Evolutionary conservation across 2,797 vertebrate species (phyloP).

Genomic region (Xiphorhynchus erythropygius): DNA sequence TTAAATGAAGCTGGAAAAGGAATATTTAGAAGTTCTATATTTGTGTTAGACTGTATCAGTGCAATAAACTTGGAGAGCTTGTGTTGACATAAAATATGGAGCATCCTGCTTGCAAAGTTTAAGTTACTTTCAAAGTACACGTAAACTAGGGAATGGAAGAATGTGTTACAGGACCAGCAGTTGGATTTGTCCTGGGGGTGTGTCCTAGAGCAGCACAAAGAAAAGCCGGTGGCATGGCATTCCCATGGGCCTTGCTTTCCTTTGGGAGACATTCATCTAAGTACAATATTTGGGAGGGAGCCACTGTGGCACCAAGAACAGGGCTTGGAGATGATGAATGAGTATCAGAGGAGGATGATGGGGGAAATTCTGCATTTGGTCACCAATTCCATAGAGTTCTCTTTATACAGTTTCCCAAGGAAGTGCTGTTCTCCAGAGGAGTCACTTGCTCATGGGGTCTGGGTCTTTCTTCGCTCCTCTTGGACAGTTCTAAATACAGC

Average conservation of each 20-base stretch:
- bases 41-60: not conserved
- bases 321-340: not conserved
- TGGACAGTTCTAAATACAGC: not conserved
- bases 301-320: not conserved
- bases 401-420: not conserved
- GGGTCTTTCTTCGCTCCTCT: not conserved
- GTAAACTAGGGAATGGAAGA: not conserved
- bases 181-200: not conserved
- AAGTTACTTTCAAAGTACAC: not conserved
- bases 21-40: not conserved
- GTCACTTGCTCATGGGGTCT: not conserved
- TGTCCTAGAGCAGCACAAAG: not conserved
- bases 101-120: not conserved
- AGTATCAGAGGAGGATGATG: not conserved
- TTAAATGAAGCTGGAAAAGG: not conserved
- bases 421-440: not conserved
- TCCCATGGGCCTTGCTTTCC: not conserved
- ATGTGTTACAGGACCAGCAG: not conserved
- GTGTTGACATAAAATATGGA: not conserved
- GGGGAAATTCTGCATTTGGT: not conserved
- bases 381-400: not conserved
- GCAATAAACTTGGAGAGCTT: not conserved
- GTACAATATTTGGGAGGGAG: not conserved
- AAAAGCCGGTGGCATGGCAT: not conserved
- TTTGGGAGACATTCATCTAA: not conserved